Conservation (phyloP, 2,888 invertebrate species). For the Machimus rusticus region DNA sequence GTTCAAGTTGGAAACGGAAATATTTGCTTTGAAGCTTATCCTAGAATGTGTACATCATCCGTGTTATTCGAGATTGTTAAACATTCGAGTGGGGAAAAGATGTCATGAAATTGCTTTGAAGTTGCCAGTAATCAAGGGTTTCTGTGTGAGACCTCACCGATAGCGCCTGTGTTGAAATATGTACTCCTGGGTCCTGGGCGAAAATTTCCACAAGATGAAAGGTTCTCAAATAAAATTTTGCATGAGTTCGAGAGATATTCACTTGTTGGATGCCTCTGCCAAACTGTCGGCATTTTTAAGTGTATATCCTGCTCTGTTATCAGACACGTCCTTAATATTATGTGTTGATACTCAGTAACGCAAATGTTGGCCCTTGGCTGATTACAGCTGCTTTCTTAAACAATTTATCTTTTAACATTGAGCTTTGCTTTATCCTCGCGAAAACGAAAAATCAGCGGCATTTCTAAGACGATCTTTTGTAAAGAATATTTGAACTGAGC, state of each 20-base stretch:
- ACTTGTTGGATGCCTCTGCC: slow-evolving; percentile 10
- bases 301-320: not conserved
- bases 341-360: not conserved
- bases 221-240: slow-evolving; percentile 15
- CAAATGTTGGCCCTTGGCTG: not conserved
- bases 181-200: not conserved
- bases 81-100: slow-evolving; percentile 22
- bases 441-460: not conserved
- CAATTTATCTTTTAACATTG: not conserved
- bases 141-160: not conserved
- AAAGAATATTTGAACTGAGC: not conserved
- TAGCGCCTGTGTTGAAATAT: not conserved
- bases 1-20: slow-evolving; percentile 41
- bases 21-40: slow-evolving; percentile 45
- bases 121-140: slow-evolving; percentile 30
- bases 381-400: not conserved
- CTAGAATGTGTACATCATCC: slow-evolving; percentile 43
- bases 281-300: not conserved
- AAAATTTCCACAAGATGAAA: not conserved
- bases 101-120: slow-evolving; percentile 35
- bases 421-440: not conserved
- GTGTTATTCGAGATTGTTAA: slow-evolving; percentile 39
- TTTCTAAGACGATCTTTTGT: not conserved
- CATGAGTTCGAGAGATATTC: not conserved
- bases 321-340: not conserved